These are phyloP conservation scores for Acrossocheilus fasciatus DNA, from an alignment of 2,797 vertebrate species.

Conservation along the genomic window DNA sequence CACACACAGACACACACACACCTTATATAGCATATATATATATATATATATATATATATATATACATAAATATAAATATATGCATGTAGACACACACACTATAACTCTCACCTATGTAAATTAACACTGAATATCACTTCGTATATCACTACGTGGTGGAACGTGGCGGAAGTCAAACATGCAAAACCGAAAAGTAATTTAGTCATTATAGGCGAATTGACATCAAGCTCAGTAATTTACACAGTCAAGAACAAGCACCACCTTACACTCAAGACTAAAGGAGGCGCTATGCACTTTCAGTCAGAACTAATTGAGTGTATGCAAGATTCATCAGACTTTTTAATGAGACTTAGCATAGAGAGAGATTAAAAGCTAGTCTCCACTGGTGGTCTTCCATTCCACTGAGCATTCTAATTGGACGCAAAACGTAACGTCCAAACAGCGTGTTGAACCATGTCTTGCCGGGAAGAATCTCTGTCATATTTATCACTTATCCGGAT, in stretches of 20 bases:
- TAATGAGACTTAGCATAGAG: slow-evolving; percentile 68
- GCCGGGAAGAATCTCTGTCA: slow-evolving; percentile 41
- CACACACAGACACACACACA: too few species aligned
- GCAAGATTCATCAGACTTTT: slow-evolving; percentile 68
- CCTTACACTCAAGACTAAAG: slow-evolving; percentile 34
- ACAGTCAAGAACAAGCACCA: slow-evolving; percentile 38
- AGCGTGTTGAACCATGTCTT: slow-evolving; percentile 47
- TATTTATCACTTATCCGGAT: slow-evolving; percentile 39
- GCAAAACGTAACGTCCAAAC: slow-evolving; percentile 48
- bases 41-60: too few species aligned
- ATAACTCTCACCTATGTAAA: background rate
- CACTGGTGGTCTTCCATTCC: slow-evolving; percentile 63
- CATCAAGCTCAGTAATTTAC: slow-evolving; percentile 37
- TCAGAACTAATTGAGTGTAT: slow-evolving; percentile 41
- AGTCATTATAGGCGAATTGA: slow-evolving; percentile 22
- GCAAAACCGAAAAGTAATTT: slow-evolving; percentile 1
- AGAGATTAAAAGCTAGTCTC: slow-evolving; percentile 65
- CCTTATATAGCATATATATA: too few species aligned
- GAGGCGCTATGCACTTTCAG: slow-evolving; percentile 40
- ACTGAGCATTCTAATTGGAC: slow-evolving; percentile 56
- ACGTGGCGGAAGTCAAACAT: background rate
- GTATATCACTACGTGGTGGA: background rate
- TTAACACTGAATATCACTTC: background rate
- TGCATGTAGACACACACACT: background rate
- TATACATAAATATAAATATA: too few species aligned